Conservation (phyloP, 1,140 invertebrate species). For the Neelides sp. region DNA sequence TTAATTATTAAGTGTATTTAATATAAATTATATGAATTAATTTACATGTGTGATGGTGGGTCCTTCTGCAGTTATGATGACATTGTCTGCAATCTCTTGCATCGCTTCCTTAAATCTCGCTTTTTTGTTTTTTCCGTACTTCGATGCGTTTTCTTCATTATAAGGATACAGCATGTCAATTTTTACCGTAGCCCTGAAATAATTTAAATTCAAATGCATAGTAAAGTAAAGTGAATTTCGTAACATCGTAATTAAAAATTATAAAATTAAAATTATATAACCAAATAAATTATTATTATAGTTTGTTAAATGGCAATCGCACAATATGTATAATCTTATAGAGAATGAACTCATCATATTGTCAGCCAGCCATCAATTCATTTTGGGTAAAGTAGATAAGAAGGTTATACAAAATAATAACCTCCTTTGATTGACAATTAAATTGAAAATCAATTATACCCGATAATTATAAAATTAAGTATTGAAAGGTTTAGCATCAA, state of each 20-base stretch:
- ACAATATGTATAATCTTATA: slow-evolving; percentile 32
- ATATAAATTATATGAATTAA: not conserved
- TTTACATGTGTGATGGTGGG: too few species aligned
- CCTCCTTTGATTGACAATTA: too few species aligned
- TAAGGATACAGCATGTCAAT: slow-evolving; percentile 42
- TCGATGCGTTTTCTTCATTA: slow-evolving; percentile 47
- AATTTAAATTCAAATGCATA: slow-evolving; percentile 11
- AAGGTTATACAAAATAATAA: too few species aligned
- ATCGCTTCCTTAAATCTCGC: slow-evolving; percentile 55
- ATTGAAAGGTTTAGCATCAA: too few species aligned
- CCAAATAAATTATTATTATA: not conserved
- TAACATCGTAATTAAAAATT: not conserved
- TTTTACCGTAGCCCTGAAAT: slow-evolving; percentile 39
- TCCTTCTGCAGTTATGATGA: too few species aligned
- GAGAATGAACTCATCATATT: slow-evolving; percentile 41
- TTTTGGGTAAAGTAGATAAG: too few species aligned
- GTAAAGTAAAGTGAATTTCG: not conserved
- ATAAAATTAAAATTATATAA: not conserved
- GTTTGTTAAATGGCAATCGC: slow-evolving; percentile 7
- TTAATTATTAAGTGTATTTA: not conserved
- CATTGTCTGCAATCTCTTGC: slow-evolving; percentile 47
- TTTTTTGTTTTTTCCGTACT: slow-evolving; percentile 45
- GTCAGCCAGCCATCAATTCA: slow-evolving; percentile 40
- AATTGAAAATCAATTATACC: too few species aligned
- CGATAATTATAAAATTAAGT: too few species aligned